Base-by-base conservation (phyloP, 64 coral and sea anemone genomes). In the Anthopleura sola region DNA sequence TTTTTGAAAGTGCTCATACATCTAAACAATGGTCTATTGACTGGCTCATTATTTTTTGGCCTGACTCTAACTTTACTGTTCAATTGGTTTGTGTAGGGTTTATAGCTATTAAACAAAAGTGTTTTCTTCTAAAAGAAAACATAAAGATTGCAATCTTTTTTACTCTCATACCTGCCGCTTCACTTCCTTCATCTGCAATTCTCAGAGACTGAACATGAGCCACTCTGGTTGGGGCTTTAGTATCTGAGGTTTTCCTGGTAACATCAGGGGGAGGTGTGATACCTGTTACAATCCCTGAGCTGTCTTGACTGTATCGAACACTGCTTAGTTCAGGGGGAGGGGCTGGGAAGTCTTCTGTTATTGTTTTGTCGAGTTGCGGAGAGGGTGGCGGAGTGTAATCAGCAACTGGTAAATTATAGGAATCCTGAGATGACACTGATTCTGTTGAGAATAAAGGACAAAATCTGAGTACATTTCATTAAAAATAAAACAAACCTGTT, bases 321-420 rank as follows among this genome's bases (percentile, higher is more conserved):
- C 68, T 88, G 31, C 39, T 83, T 48, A 51, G 68, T 55, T 93
- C 94, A 58, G 87, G 44, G 38, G 91, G 91, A 57, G 94, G 94
- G 26, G 90, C 38, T 68, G 94, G 94, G 38, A 92, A 92, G 44
- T 95, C 90, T 38, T 97, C 94, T 56, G 94, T 80, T 34, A 79
- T 57, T 19, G 87, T 78, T 40, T 68, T 97, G 5, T 33, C 83
- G 33, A 82, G 82, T 68, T 82, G 23, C 11, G 88, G 60, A 15
- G 94, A 97, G 28, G 89, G 58, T 10, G 94, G 94, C 5, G 94
- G 94, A 2, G 94, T 97, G 87, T 97, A 97, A 40, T 97, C 90
- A 60, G 84, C 88, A 83, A 89, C 80, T 5, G 94, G 90, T 33
- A 92, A 55, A 78, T 86, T 92, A 21, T 84, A 86, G 11, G 84